Evolutionary conservation across 35 echinoderm and acorn worm genomes (phyloP), one percentile per base, ranked within the genome.

Genomic region (Heliocidaris tuberculata): DNA sequence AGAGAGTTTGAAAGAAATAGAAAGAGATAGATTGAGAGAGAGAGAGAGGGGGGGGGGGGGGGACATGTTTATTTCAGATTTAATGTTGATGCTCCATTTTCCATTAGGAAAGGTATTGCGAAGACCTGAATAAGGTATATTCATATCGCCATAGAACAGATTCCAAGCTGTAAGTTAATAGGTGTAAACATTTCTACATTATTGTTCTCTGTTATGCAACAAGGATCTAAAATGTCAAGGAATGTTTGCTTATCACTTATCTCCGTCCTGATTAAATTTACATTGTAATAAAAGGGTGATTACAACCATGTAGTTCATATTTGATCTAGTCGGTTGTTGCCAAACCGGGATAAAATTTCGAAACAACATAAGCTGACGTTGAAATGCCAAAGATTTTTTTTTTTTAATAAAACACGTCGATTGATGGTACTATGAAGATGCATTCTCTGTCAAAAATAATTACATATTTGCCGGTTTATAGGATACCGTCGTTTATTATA

Each of bases 191-290:
- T 78, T 78, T 17, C 65, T 78, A 78, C 65, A n/a, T 78, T 78
- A 78, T 78, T 78, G 65, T 24, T 24, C 65, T 78, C 27, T 78
- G 65, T 78, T 78, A 78, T 78, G 65, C 65, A 78, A 78, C 65
- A 24, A 78, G 65, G 65, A n/a, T 78, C 65, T 78, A 78, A 78
- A 78, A 78, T 78, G 65, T 78, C 65, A 78, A 78, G 65, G 60
- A 70, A 27, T 70, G 24, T 70, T 70, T 70, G 60, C 60, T 70
- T 70, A 65, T 65, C 60, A 65, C 60, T 65, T 65, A 70, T 70
- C 60, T 70, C 60, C 6, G 2, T 27, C 17, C 60, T 70, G 17
- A 24, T 19, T 21, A 70, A 70, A 70, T 70, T 70, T 21, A 27
- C 17, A 13, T 70, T 70, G 60, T 70, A 70, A 70, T 70, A 70